A percentile compares a stretch with the other conserved stretches of the same genome.
Evolutionary conservation across 2,888 invertebrate genomes (phyloP).

Genomic region (Xylota segnis): DNA sequence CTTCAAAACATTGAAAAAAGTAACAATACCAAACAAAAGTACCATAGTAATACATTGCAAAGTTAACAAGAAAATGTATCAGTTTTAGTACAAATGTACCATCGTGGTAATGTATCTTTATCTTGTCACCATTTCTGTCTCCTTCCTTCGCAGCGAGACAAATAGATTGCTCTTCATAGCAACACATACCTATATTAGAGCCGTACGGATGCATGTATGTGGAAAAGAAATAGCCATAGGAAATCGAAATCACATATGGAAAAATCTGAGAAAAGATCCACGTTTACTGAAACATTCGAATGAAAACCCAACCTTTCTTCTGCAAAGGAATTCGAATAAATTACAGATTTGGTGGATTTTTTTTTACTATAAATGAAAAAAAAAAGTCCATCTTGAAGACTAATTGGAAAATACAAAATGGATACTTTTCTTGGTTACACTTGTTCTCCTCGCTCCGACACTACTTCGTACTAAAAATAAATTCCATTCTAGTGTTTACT

Average conservation of each 20-base stretch:
- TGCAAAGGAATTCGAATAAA: no score
- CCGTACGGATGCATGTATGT: background rate
- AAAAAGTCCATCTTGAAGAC: background rate
- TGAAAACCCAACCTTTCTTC: no score
- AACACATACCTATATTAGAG: background rate
- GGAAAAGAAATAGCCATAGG: conserved; percentile 20
- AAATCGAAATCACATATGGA: background rate
- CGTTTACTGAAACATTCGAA: background rate
- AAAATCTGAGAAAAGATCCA: background rate
- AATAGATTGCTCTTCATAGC: background rate
- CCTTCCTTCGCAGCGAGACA: background rate
- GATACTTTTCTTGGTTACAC: conserved; percentile 16
- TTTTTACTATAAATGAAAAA: no score
- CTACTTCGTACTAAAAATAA: conserved; percentile 52
- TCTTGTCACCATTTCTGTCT: conserved; percentile 21
- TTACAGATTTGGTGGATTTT: no score
- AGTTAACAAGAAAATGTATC: no score
- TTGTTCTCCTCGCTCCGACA: conserved; percentile 10
- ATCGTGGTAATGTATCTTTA: no score
- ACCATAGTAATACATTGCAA: no score
- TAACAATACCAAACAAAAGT: no score
- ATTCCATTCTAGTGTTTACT: conserved; percentile 16
- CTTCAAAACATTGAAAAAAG: no score
- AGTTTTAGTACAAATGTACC: no score
- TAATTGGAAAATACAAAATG: background rate